Evolutionary conservation across 2,113 vertebrate genomes (phyloP), one percentile per base, ranked within the genome.

Genomic region (Oostethus manadensis): DNA sequence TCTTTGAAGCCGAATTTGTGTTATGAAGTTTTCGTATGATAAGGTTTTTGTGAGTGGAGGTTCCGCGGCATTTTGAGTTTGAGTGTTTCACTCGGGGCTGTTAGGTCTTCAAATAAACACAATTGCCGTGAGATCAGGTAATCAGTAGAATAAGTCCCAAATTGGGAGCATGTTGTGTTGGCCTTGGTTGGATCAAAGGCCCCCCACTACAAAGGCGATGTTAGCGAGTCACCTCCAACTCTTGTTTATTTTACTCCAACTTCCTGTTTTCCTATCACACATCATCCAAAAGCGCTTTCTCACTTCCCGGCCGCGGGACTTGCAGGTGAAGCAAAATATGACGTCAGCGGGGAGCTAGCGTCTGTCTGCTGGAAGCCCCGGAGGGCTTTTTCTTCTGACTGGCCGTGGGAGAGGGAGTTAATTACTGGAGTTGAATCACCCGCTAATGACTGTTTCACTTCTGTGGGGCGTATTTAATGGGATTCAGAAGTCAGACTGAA

Each of bases 321-420:
- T 66, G 74, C 75, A 84, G 78, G 84, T 86, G 81, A 82, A 86
- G 68, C 81, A 83, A 83, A 82, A 78, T 77, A 84, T 85, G 74
- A 84, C 81, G 33, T 88, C 87, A 86, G 43, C 9, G 60, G 49
- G 70, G 57, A 75, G 61, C 66, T 71, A 8, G 16, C 44, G 79
- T 83, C 79, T 77, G 68, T 10, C 70, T 63, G 63, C 70, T 75
- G 49, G n/a, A 45, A 14, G 53, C 64, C 76, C 78, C 14, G 29
- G 42, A 71, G 82, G 79, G 50, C 42, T 73, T 71, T 33, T 21
- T 21, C 22, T 5, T 70, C 38, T 48, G 61, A 63, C 74, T 51
- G 61, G 61, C 73, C 62, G 65, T 21, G 68, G 66, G 51, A 74
- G 71, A 81, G 73, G 65, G 70, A 80, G 75, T 86, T 85, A 79